These are phyloP conservation scores for Athripsodes cinereus DNA, from an alignment of 2,888 invertebrate species.

Conservation along the genomic window DNA sequence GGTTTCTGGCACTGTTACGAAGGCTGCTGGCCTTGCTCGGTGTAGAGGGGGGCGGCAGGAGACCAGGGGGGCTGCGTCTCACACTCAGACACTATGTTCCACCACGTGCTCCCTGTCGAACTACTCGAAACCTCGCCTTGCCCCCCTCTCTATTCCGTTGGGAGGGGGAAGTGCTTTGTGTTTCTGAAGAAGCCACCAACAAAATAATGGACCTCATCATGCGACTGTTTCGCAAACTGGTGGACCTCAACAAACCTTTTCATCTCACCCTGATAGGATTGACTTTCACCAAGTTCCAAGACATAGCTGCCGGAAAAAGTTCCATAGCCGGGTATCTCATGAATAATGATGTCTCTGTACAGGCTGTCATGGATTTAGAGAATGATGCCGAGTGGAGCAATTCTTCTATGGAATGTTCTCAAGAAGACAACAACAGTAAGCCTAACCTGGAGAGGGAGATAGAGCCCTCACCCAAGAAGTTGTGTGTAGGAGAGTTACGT, in stretches of 20 bases:
- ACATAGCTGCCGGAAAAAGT: slow-evolving; percentile 60
- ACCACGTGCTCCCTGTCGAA: slow-evolving; percentile 60
- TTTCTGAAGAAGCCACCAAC: slow-evolving; percentile 51
- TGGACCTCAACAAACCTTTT: slow-evolving; percentile 67
- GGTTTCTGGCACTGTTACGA: slow-evolving; percentile 61
- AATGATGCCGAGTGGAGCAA: slow-evolving; percentile 45
- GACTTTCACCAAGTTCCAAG: slow-evolving; percentile 76
- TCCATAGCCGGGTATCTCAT: slow-evolving; percentile 70
- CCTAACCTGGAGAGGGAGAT: slow-evolving; percentile 42
- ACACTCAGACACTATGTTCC: slow-evolving; percentile 68
- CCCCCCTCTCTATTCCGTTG: slow-evolving; percentile 58
- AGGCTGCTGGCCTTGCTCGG: slow-evolving; percentile 64
- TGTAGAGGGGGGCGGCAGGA: slow-evolving; percentile 72
- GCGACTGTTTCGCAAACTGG: slow-evolving; percentile 68
- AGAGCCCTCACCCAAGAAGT: slow-evolving; percentile 73
- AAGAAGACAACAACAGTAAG: neutral
- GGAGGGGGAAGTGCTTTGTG: slow-evolving; percentile 40
- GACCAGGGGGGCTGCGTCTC: slow-evolving; percentile 68
- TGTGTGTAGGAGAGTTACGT: slow-evolving; percentile 31
- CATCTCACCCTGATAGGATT: slow-evolving; percentile 75
- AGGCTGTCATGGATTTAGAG: slow-evolving; percentile 64
- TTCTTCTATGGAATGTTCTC: slow-evolving; percentile 4
- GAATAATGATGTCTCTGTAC: slow-evolving; percentile 73
- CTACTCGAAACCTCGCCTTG: slow-evolving; percentile 70
- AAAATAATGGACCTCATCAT: slow-evolving; percentile 65